Percentiles rank a stretch among this genome's conserved stretches.
These are phyloP conservation scores for Teinopalpus imperialis DNA, from an alignment of 2,888 invertebrate species.

Conservation along the genomic window DNA sequence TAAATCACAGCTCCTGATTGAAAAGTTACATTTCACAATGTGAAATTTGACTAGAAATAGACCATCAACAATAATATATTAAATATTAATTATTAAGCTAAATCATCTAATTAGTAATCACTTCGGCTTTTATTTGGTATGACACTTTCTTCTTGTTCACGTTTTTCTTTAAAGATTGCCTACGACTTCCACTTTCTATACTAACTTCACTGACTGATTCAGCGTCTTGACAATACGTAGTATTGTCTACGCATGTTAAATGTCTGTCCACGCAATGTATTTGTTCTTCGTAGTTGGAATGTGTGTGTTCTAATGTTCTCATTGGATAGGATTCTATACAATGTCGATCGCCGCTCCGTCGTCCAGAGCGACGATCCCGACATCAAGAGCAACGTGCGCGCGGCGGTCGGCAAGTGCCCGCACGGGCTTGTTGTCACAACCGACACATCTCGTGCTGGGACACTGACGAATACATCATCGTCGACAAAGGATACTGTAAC, in stretches of 20 bases:
- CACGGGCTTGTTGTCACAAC: slow-evolving; percentile 84
- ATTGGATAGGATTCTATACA: slow-evolving; percentile 53
- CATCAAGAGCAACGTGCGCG: slow-evolving; percentile 71
- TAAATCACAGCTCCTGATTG: slow-evolving; percentile 78
- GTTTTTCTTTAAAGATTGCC: slow-evolving; percentile 54
- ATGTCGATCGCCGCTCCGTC: slow-evolving; percentile 50
- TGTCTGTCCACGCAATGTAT: slow-evolving; percentile 58
- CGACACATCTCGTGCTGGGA: slow-evolving; percentile 85
- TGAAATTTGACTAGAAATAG: slow-evolving; percentile 27
- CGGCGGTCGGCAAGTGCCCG: slow-evolving; percentile 60
- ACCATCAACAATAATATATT: slow-evolving; percentile 5
- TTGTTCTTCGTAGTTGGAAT: slow-evolving; percentile 58
- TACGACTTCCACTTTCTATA: slow-evolving; percentile 67
- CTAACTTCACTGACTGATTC: slow-evolving; percentile 71
- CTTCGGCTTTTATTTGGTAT: slow-evolving; percentile 60
- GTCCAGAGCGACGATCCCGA: slow-evolving; percentile 59
- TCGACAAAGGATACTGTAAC: slow-evolving; percentile 77
- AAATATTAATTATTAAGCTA: no score
- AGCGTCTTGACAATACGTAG: slow-evolving; percentile 57
- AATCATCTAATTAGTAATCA: slow-evolving; percentile 47
- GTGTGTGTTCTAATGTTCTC: slow-evolving; percentile 51
- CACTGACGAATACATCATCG: slow-evolving; percentile 84
- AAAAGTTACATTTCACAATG: slow-evolving; percentile 38
- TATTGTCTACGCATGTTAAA: slow-evolving; percentile 40
- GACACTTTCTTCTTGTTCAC: slow-evolving; percentile 61